phyloP scores from a whole-genome alignment of 2,797 vertebrate genomes.

The Coranthus polyacanthus region DNA sequence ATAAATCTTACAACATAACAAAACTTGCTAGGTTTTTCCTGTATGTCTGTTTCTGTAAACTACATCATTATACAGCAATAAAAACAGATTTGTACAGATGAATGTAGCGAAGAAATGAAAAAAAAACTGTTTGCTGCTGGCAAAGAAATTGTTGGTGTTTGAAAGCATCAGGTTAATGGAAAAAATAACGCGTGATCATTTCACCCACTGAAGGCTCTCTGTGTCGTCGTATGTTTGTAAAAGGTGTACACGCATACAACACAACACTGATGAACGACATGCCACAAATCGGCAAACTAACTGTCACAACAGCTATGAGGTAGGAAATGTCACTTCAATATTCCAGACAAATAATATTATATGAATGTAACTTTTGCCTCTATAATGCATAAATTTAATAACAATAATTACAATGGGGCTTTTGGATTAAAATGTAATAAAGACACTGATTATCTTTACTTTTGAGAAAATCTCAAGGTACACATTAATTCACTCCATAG shows the following conservation, averaged over 20 bases:
- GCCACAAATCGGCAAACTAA: background rate
- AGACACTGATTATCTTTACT: slow-evolving; percentile 35
- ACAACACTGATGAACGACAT: too few species aligned
- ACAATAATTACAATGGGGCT: slow-evolving; percentile 13
- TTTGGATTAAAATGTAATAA: slow-evolving; percentile 36
- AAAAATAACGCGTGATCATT: too few species aligned
- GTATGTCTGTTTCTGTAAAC: too few species aligned
- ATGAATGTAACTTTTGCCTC: background rate
- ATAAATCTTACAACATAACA: too few species aligned
- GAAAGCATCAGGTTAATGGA: too few species aligned
- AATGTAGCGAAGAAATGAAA: too few species aligned
- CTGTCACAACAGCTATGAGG: background rate
- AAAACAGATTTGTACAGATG: too few species aligned
- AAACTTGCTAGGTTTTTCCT: too few species aligned
- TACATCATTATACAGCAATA: too few species aligned
- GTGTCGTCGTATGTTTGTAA: too few species aligned
- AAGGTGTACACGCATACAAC: too few species aligned
- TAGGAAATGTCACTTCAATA: background rate
- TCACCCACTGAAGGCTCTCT: background rate
- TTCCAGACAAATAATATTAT: slow-evolving; percentile 7
- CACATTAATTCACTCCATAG: slow-evolving; percentile 35
- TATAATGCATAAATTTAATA: slow-evolving; percentile 4
- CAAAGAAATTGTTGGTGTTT: background rate
- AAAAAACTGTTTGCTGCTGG: background rate
- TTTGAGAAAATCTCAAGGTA: slow-evolving; percentile 35